These are phyloP conservation scores for Oscheius sp. DNA, from an alignment of 1,140 invertebrate genomes.

Conservation along the genomic window DNA sequence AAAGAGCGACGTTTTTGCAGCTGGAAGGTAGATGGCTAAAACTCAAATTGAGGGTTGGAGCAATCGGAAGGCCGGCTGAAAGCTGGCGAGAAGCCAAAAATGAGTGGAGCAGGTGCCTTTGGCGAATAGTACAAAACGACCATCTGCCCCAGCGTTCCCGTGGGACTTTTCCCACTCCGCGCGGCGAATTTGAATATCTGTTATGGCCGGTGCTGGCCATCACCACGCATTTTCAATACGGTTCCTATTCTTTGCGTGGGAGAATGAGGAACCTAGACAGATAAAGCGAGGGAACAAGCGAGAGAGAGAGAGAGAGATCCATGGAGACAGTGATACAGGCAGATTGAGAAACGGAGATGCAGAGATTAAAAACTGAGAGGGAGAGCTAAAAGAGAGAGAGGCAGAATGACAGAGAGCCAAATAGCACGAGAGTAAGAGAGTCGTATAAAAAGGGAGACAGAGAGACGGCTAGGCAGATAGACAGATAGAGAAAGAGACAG, in stretches of 20 bases:
- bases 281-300: not conserved
- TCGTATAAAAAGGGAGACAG: too few relatives aligned
- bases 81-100: not conserved
- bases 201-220: not conserved
- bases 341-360: too few relatives aligned
- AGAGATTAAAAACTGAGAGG: too few relatives aligned
- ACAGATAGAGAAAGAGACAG: too few relatives aligned
- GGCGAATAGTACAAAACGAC: not conserved
- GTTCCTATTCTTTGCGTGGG: too few relatives aligned
- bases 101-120: not conserved
- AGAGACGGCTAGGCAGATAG: too few relatives aligned
- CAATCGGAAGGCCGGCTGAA: not conserved
- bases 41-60: not conserved
- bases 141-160: not conserved
- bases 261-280: too few relatives aligned
- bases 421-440: too few relatives aligned
- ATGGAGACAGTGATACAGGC: too few relatives aligned
- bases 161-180: not conserved
- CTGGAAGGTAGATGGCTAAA: not conserved
- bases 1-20: not conserved
- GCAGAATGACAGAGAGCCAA: too few relatives aligned
- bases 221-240: too few relatives aligned
- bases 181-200: not conserved
- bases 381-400: too few relatives aligned
- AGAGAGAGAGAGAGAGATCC: not conserved